A percentile compares a stretch with the other conserved stretches of the same genome.
These are phyloP conservation scores for Rachycentron canadum DNA, from an alignment of 2,797 vertebrate species.

Conservation along the genomic window DNA sequence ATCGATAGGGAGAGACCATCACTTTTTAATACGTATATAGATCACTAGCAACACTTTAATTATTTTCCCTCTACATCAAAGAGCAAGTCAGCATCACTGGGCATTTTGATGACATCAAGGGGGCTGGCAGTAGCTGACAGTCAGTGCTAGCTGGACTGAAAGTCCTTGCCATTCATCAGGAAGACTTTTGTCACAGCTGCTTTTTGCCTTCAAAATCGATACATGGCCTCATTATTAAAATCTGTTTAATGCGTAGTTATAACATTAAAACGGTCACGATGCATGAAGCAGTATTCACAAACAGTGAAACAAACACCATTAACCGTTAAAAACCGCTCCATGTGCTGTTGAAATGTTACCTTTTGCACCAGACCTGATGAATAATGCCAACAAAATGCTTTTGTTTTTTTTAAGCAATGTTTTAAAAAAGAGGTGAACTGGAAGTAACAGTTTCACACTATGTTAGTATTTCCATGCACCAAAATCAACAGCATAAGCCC, in stretches of 20 bases:
- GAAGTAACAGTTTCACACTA: conserved; percentile 37
- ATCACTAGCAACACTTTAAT: conserved; percentile 75
- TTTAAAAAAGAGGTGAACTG: conserved; percentile 26
- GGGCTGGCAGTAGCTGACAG: conserved; percentile 48
- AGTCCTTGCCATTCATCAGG: conserved; percentile 57
- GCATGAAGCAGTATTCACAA: conserved; percentile 50
- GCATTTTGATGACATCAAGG: conserved; percentile 77
- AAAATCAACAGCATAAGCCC: neutral
- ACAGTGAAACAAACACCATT: no score
- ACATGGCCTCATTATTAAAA: conserved; percentile 46
- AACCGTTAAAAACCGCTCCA: conserved; percentile 5
- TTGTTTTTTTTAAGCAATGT: no score
- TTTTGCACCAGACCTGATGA: neutral
- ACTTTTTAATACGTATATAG: conserved; percentile 72
- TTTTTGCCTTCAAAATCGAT: conserved; percentile 44
- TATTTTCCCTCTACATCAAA: conserved; percentile 72
- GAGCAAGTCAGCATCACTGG: conserved; percentile 64
- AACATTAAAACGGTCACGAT: conserved; percentile 37
- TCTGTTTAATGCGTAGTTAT: conserved; percentile 33
- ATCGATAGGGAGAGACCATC: conserved; percentile 71
- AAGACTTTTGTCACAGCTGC: conserved; percentile 26
- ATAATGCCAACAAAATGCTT: conserved; percentile 5
- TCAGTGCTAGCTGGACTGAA: conserved; percentile 32
- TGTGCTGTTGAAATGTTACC: conserved; percentile 28
- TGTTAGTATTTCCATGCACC: neutral